Conservation (phyloP, 2,888 invertebrate species). For the Napeogenes sylphis region DNA sequence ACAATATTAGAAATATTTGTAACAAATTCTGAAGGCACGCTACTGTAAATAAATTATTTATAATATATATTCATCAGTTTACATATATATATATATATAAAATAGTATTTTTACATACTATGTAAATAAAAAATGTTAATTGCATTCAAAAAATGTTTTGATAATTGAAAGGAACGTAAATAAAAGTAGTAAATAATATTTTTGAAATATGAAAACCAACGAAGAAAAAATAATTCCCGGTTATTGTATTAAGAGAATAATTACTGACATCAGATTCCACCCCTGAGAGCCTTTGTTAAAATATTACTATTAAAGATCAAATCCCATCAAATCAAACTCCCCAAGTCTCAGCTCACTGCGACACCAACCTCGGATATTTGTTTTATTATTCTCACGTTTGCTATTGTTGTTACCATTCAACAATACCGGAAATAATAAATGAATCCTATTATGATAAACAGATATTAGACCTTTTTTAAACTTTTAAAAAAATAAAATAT, state of each 20-base stretch:
- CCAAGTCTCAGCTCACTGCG: not conserved
- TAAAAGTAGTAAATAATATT: too few relatives aligned
- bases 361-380: conserved; percentile 16
- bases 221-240: not conserved
- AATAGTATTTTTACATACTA: conserved; percentile 22
- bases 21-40: too few relatives aligned
- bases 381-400: conserved; percentile 30
- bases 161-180: not conserved
- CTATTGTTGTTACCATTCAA: conserved; percentile 28
- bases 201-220: too few relatives aligned
- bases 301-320: conserved; percentile 17
- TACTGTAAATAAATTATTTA: too few relatives aligned
- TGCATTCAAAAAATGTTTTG: not conserved
- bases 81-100: too few relatives aligned
- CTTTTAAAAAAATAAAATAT: conserved; percentile 26
- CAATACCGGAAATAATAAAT: conserved; percentile 32
- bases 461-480: conserved; percentile 25
- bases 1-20: too few relatives aligned
- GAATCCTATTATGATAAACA: conserved; percentile 25
- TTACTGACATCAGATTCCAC: conserved; percentile 7
- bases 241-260: conserved; percentile 5
- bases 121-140: conserved; percentile 8
- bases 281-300: conserved; percentile 10
- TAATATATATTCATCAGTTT: conserved; percentile 27
- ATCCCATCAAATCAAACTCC: conserved; percentile 12